Evolutionary conservation across 2,797 vertebrate genomes (phyloP).

Genomic region (Poeciliopsis paucimaculata): DNA sequence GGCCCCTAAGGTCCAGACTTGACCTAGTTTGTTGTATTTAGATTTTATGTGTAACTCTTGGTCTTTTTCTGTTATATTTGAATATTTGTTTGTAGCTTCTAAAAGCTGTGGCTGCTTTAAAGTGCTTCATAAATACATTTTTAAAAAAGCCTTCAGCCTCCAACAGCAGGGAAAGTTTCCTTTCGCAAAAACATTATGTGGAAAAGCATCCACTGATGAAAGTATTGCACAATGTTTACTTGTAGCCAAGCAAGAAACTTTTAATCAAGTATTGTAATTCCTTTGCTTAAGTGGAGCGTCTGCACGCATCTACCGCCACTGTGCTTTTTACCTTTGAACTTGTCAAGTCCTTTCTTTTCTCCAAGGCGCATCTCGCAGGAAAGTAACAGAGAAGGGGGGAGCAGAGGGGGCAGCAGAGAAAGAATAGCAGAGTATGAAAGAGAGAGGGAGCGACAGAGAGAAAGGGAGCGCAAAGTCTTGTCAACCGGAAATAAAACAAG

Average conservation of each 20-base stretch:
- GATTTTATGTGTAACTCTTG: too few relatives aligned
- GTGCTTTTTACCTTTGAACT: slow-evolving; percentile 75
- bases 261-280: slow-evolving; percentile 4
- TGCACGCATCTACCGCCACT: slow-evolving; percentile 25
- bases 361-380: slow-evolving; percentile 70
- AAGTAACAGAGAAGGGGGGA: slow-evolving; percentile 67
- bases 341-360: slow-evolving; percentile 76
- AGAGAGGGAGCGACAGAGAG: slow-evolving; percentile 81
- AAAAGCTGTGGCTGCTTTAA: too few relatives aligned
- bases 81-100: too few relatives aligned
- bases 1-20: too few relatives aligned
- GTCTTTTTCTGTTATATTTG: too few relatives aligned
- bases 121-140: too few relatives aligned
- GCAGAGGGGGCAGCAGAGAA: slow-evolving; percentile 57
- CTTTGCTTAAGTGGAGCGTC: slow-evolving; percentile 29
- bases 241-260: slow-evolving; percentile 13
- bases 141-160: neutral
- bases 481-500: slow-evolving; percentile 85
- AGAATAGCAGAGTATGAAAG: slow-evolving; percentile 79
- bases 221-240: neutral
- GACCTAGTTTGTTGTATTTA: too few relatives aligned
- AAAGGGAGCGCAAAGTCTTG: slow-evolving; percentile 80
- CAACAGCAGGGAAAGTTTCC: neutral
- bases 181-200: neutral
- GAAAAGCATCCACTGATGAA: neutral